phyloP scores from a whole-genome alignment of 2,888 invertebrate genomes.

The Torymus texanus region DNA sequence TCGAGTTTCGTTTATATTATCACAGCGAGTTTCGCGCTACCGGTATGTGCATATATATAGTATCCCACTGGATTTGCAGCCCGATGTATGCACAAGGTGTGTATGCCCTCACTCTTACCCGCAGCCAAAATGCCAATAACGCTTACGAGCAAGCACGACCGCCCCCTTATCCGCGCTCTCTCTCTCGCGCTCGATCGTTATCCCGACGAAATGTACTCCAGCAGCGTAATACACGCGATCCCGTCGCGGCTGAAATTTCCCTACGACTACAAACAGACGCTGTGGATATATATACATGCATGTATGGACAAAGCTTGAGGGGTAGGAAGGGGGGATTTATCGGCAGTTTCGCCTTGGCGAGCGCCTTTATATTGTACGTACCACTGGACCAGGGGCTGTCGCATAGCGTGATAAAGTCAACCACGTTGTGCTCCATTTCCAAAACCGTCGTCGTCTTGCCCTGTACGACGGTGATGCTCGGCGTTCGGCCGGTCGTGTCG shows the following conservation, averaged over 20 bases:
- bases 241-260: constrained; percentile 6
- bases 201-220: constrained; percentile 8
- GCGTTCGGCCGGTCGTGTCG: constrained; percentile 89
- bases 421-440: constrained; percentile 99
- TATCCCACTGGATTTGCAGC: too few relatives aligned
- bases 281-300: too few relatives aligned
- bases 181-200: constrained; percentile 13
- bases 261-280: background rate
- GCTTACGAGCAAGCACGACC: constrained; percentile 1
- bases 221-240: background rate
- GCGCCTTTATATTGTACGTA: constrained; percentile 73
- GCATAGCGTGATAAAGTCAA: constrained; percentile 97
- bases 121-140: constrained; percentile 40
- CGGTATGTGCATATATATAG: too few relatives aligned
- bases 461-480: constrained; percentile 96
- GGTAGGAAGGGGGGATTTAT: constrained; percentile 8
- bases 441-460: constrained; percentile 97
- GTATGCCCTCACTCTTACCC: too few relatives aligned
- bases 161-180: background rate
- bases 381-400: constrained; percentile 96
- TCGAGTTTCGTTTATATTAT: too few relatives aligned
- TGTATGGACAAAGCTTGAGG: background rate
- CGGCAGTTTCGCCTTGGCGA: constrained; percentile 6
- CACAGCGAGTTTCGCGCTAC: too few relatives aligned
- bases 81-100: too few relatives aligned